These are phyloP conservation scores for Setophaga petechia DNA, from an alignment of 2,113 vertebrate genomes.

Conservation along the genomic window DNA sequence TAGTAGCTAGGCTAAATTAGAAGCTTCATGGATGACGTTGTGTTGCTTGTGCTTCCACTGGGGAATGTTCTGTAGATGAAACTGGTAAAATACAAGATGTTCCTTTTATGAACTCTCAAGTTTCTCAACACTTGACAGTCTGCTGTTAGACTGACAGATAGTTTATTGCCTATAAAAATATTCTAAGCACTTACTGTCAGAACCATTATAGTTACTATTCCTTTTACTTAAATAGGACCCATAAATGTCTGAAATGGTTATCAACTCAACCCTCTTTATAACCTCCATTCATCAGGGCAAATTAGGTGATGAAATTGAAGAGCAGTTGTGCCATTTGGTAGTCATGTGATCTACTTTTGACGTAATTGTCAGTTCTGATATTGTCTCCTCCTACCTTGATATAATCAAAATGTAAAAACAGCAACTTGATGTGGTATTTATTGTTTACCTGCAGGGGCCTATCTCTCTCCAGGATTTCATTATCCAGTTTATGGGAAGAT, in stretches of 20 bases:
- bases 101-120: slow-evolving; percentile 64
- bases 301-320: slow-evolving; percentile 62
- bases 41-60: slow-evolving; percentile 38
- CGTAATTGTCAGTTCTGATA: not conserved
- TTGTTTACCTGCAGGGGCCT: slow-evolving; percentile 78
- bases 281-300: slow-evolving; percentile 64
- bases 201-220: slow-evolving; percentile 72
- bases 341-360: slow-evolving; percentile 23
- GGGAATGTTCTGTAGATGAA: slow-evolving; percentile 42
- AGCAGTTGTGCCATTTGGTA: not conserved
- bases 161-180: slow-evolving; percentile 77
- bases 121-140: slow-evolving; percentile 57
- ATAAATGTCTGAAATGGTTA: slow-evolving; percentile 70
- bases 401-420: slow-evolving; percentile 23
- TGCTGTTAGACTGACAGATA: slow-evolving; percentile 66
- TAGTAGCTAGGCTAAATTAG: slow-evolving; percentile 18
- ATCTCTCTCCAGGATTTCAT: slow-evolving; percentile 92
- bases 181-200: slow-evolving; percentile 73
- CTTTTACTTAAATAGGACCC: slow-evolving; percentile 70
- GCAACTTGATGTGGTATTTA: slow-evolving; percentile 60
- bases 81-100: slow-evolving; percentile 46
- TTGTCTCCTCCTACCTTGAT: slow-evolving; percentile 3
- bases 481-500: slow-evolving; percentile 98
- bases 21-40: not conserved
- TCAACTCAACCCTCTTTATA: slow-evolving; percentile 70